Evolutionary conservation across 2,797 vertebrate species (phyloP), one percentile per base, ranked within the genome.

Genomic region (Periophthalmus magnuspinnatus): DNA sequence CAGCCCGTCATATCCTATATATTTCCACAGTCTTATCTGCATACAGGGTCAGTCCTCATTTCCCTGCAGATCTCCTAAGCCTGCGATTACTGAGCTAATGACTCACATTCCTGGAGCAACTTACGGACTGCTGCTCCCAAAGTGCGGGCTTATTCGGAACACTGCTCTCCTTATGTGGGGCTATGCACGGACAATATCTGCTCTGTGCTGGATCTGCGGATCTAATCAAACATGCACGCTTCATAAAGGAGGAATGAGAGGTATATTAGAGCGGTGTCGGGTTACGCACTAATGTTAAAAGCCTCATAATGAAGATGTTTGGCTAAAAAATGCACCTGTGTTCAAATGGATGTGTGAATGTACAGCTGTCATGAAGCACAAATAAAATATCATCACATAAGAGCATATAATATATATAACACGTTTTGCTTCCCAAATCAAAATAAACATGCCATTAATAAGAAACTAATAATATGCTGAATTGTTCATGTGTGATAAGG

Each of bases 1-100:
- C 28, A 3, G 28, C 28, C 3, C 28, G 28, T 28, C 3, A 28
- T 28, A 1, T 28, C 1, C 3, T 3, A 28, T 28, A 28, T 28
- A 1, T 28, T 28, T 28, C 1, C 28, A 28, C 28, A 28, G 28
- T 28, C 13, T 45, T 45, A 45, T 52, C 21, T 56, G 54, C 21
- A 56, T 22, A 52, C 50, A 14, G 41, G 41, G 68, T 86, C 73
- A 73, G 77, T 78, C 75, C 80, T 89, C 86, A 74, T 89, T 90
- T 89, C 88, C 83, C 79, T 74, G 75, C 83, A 88, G 82, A 92
- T 92, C 92, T 93, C 83, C 89, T 80, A 90, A 91, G 92, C 88
- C 88, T 86, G 85, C 86, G 88, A 91, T 93, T 93, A 91, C 85
- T 47, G 80, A 90, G 83, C 86, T 91, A 94, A 93, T 93, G 89